These are phyloP conservation scores for Teleogryllus occipitalis DNA, from an alignment of 1,140 invertebrate species.

Conservation along the genomic window DNA sequence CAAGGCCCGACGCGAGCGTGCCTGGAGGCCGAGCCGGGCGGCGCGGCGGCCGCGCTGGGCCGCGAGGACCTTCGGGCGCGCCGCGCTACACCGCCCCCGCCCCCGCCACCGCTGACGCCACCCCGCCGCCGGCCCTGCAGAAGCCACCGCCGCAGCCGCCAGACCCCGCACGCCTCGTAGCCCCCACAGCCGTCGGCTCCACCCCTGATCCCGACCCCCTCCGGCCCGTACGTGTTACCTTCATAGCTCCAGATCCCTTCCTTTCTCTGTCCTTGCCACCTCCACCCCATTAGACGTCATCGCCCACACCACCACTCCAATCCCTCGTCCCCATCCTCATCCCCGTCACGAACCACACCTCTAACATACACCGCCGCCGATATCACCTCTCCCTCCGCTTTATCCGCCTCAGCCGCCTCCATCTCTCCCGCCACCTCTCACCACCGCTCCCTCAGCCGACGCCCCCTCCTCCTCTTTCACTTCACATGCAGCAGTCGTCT, in stretches of 20 bases:
- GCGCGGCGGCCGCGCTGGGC: too few species aligned
- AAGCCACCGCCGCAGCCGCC: background rate
- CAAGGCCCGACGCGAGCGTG: too few species aligned
- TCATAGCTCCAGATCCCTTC: background rate
- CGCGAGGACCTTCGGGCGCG: too few species aligned
- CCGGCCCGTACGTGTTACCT: constrained; percentile 20
- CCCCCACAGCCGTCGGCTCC: background rate
- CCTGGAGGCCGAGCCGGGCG: too few species aligned
- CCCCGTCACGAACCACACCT: background rate
- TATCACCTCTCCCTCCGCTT: background rate
- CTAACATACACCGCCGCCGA: background rate
- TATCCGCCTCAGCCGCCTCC: background rate
- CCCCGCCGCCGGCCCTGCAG: constrained; percentile 7
- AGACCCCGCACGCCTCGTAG: background rate
- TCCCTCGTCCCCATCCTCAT: background rate
- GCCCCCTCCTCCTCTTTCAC: background rate
- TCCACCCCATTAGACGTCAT: constrained; percentile 7
- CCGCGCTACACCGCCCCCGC: too few species aligned
- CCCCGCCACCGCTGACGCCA: too few species aligned
- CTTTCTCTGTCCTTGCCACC: background rate
- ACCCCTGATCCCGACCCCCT: background rate
- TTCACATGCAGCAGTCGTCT: constrained; percentile 12
- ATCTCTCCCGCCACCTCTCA: background rate
- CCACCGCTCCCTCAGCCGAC: background rate
- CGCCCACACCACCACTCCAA: background rate